Percentiles rank a stretch among this genome's conserved stretches.
Evolutionary conservation across 2,113 vertebrate species (phyloP).

Genomic region (Ophiodon elongatus): DNA sequence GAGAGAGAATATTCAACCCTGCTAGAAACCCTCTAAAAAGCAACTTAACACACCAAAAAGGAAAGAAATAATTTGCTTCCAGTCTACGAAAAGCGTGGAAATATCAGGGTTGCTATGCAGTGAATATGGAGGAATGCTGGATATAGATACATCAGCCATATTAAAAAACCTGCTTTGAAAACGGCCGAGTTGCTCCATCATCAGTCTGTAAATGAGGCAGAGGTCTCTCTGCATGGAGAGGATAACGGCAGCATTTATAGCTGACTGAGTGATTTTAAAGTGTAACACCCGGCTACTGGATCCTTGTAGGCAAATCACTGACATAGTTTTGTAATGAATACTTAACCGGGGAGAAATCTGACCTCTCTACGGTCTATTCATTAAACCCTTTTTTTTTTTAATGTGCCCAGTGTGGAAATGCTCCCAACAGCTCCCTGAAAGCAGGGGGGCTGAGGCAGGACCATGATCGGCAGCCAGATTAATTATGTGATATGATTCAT

Average conservation of each 20-base stretch:
- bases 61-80: neutral
- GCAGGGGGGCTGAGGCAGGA: neutral
- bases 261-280: conserved; percentile 28
- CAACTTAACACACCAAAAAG: neutral
- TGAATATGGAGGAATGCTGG: neutral
- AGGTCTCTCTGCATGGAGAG: neutral
- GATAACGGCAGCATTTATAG: conserved; percentile 9
- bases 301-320: conserved; percentile 45
- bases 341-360: conserved; percentile 54
- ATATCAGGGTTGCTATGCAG: neutral
- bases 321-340: conserved; percentile 60
- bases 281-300: conserved; percentile 23
- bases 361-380: conserved; percentile 42
- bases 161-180: neutral
- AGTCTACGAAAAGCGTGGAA: too few relatives aligned
- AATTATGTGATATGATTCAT: conserved; percentile 22
- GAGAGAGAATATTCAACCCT: neutral
- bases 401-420: conserved; percentile 17
- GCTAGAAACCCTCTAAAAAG: too few relatives aligned
- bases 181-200: neutral
- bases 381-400: conserved; percentile 27
- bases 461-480: conserved; percentile 10
- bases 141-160: too few relatives aligned
- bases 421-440: neutral
- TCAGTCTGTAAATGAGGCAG: neutral